A percentile compares a stretch with the other conserved stretches of the same genome.
Evolutionary conservation across 2,797 vertebrate genomes (phyloP).

Genomic region (Hydrophis major): DNA sequence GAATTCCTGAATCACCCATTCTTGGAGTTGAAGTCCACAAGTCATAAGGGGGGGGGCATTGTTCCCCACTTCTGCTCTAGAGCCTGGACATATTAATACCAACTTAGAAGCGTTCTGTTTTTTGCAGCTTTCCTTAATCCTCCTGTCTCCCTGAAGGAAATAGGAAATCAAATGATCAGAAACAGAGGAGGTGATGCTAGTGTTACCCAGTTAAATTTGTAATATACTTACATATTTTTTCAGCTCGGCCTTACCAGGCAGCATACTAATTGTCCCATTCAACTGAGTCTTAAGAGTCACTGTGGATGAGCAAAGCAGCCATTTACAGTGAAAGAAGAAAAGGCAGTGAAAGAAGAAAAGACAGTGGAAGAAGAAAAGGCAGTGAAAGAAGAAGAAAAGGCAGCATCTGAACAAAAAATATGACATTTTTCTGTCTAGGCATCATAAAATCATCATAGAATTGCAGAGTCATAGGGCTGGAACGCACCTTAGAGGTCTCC

Average conservation of each 20-base stretch:
- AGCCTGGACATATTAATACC: background rate
- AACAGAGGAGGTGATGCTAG: background rate
- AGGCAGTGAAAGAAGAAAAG: background rate
- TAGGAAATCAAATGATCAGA: background rate
- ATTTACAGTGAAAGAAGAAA: background rate
- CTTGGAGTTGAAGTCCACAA: background rate
- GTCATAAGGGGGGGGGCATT: background rate
- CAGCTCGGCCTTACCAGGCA: background rate
- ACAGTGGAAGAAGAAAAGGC: background rate
- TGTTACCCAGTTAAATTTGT: background rate
- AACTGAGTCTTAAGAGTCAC: background rate
- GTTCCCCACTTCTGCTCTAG: background rate
- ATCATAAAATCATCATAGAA: background rate
- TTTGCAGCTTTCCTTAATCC: background rate
- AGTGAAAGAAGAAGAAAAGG: background rate
- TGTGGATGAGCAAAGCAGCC: background rate
- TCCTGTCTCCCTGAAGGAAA: background rate
- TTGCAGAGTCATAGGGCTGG: background rate
- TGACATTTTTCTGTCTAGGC: background rate
- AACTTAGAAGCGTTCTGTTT: background rate
- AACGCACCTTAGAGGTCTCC: background rate
- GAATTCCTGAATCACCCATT: background rate
- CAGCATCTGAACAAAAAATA: background rate
- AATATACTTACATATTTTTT: background rate
- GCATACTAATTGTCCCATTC: background rate